A percentile compares a stretch with the other conserved stretches of the same genome.
Evolutionary conservation across 2,888 invertebrate genomes (phyloP).

Genomic region (Oscheius myriophilus): DNA sequence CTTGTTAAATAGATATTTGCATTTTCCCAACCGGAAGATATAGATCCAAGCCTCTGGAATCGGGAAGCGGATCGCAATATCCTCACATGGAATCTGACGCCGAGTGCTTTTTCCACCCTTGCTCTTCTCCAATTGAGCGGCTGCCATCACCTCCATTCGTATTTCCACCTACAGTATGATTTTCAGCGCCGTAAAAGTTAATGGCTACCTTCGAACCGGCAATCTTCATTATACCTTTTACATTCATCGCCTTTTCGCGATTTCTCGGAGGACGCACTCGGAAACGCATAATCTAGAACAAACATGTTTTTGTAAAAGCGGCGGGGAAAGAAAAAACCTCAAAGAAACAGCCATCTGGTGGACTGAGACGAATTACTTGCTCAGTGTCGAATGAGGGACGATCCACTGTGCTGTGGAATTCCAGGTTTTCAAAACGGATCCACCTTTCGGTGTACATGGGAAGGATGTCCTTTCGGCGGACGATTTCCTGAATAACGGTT

Average conservation of each 20-base stretch:
- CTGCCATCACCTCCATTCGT: conserved; percentile 92
- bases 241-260: conserved; percentile 92
- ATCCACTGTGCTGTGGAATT: conserved; percentile 93
- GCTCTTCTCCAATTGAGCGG: conserved; percentile 75
- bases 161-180: conserved; percentile 84
- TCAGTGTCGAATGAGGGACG: conserved; percentile 79
- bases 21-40: conserved; percentile 80
- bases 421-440: conserved; percentile 92
- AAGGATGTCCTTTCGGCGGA: conserved; percentile 97
- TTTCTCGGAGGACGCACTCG: conserved; percentile 92
- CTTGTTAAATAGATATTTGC: too few species aligned
- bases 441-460: conserved; percentile 96
- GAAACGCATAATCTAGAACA: conserved; percentile 65
- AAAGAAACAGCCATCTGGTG: conserved; percentile 69
- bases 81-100: conserved; percentile 92
- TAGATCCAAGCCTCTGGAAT: conserved; percentile 99
- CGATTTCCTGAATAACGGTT: conserved; percentile 80
- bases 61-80: conserved; percentile 90
- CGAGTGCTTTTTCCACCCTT: conserved; percentile 91
- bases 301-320: background rate
- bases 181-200: background rate
- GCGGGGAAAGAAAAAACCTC: conserved; percentile 54
- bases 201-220: conserved; percentile 68
- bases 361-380: conserved; percentile 71
- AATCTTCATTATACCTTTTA: conserved; percentile 80